A percentile compares a stretch with the other conserved stretches of the same genome.
phyloP scores from a whole-genome alignment of 2,113 vertebrate species.

The Piprites chloris region DNA sequence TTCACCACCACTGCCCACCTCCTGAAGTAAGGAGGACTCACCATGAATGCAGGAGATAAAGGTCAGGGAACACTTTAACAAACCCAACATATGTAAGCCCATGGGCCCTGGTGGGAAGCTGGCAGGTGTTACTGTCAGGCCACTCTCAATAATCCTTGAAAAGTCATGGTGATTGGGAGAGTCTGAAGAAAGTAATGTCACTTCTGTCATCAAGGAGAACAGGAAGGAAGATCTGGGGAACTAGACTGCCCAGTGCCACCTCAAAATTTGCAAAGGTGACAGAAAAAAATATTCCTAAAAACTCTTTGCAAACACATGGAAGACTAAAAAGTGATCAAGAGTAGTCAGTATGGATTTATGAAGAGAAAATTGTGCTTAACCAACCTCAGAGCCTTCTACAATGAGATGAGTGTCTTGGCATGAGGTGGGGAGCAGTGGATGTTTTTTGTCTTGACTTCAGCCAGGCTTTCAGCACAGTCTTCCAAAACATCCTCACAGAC shows the following conservation, averaged over 20 bases:
- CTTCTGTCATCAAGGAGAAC: neutral
- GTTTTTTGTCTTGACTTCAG: neutral
- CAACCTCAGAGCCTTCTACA: neutral
- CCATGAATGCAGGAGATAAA: neutral
- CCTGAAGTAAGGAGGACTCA: neutral
- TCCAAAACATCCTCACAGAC: neutral
- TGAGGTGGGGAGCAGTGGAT: neutral
- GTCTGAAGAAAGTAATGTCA: neutral
- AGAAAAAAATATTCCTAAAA: neutral
- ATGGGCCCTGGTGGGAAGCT: neutral
- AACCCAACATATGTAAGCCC: rapidly evolving
- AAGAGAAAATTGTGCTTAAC: neutral
- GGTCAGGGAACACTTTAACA: neutral
- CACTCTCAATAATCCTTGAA: neutral
- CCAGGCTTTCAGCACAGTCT: neutral
- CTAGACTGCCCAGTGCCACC: neutral
- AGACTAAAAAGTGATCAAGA: neutral
- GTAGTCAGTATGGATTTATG: neutral
- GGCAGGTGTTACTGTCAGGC: neutral
- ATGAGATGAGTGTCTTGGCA: neutral
- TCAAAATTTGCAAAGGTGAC: neutral
- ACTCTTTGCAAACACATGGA: neutral
- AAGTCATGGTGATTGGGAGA: neutral
- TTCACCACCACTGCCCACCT: neutral
- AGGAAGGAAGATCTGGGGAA: neutral